Evolutionary conservation across 2,797 vertebrate genomes (phyloP).

Genomic region (Enteromius treurensis): DNA sequence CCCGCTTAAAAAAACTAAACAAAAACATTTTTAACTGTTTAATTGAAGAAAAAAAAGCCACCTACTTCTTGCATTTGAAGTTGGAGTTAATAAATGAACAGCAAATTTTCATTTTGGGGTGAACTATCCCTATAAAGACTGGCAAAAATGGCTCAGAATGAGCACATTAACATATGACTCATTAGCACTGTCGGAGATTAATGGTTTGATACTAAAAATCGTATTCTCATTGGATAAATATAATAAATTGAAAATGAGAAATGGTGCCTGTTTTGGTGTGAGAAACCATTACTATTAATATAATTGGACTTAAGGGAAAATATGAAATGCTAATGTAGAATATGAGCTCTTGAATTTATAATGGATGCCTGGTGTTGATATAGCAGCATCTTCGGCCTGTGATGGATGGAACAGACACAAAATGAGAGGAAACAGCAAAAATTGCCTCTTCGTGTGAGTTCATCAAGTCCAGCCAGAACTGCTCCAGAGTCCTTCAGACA

Average conservation of each 20-base stretch:
- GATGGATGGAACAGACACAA: background rate
- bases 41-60: no score
- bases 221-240: background rate
- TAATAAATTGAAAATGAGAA: background rate
- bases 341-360: background rate
- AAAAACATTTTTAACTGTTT: no score
- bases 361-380: background rate
- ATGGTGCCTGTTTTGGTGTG: background rate
- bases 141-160: background rate
- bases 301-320: background rate
- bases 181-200: background rate
- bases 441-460: background rate
- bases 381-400: background rate
- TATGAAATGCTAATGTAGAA: background rate
- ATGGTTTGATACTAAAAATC: background rate
- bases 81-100: background rate
- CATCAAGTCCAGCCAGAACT: background rate
- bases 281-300: constrained; percentile 8
- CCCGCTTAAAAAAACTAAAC: background rate
- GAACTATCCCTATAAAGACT: background rate
- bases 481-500: background rate
- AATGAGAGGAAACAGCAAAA: background rate
- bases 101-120: background rate
- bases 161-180: background rate
- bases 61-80: background rate